Evolutionary conservation across 2,888 invertebrate genomes (phyloP), one percentile per base, ranked within the genome.

Genomic region (Tethea ocularis): DNA sequence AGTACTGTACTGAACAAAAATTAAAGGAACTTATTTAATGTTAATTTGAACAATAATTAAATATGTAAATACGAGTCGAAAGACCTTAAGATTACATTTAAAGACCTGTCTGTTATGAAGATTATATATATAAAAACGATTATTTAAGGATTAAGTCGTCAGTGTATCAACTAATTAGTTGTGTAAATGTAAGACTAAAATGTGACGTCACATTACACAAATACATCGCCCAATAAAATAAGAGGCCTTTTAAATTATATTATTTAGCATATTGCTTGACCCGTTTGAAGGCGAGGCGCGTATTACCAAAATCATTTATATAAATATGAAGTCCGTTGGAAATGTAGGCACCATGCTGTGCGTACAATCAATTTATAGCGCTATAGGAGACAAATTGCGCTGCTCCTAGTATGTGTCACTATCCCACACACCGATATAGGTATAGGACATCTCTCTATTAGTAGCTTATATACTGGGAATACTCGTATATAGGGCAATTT

Each of bases 291-390:
- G 66, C 72, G 66, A 75, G 72, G 66, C 67, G 67, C 66, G 67
- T 71, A 78, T 83, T 79, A 79, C 73, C 69, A 69, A 69, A 74
- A 67, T 71, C 80, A 82, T 84, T 83, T 83, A 84, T 88, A 84
- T 24, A 46, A 87, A 82, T 79, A 82, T 75, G 74, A 80, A 82
- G 78, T 70, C 74, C 80, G 82, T 80, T 78, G 82, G 83, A 70
- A 78, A 78, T 46, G 62, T 56, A 52, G 87, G 77, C 83, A 61
- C 70, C 90, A 84, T 74, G 87, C 88, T 83, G 89, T 33, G 89
- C 72, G 67, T 77, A 84, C 88, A 88, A 90, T 89, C 89, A 90
- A 89, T 91, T 91, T 88, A 88, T 88, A 76, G 82, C 77, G 74
- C 77, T 79, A 66, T 74, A 79, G 64, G 77, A 84, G 84, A 90